Base-by-base conservation (phyloP, 2,888 invertebrate genomes). In the Linnaemya tessellans region DNA sequence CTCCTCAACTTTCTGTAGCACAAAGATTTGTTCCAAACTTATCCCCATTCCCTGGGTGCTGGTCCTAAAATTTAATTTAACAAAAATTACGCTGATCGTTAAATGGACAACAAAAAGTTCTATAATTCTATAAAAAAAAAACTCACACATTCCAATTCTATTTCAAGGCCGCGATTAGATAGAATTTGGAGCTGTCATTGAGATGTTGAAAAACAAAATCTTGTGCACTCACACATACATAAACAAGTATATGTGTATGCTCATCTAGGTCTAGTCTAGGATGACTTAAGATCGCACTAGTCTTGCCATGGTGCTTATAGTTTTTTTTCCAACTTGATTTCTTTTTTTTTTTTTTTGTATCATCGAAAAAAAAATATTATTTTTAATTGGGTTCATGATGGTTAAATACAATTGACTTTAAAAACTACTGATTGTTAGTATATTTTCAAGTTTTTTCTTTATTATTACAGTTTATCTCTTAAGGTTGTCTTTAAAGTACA, bases 341-440 rank as follows among this genome's bases (percentile, higher is more conserved):
- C 22, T 60, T 49, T 65, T 68, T 43, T 46, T 35, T 60, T 49
- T 65, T 68, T 43, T 7, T 9, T 49, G 35, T 35, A 51, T 43
- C 11, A 73, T 49, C 13, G 58, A 54, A 65, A 71, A 84, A 80
- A 78, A 78, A 84, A 67, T 84, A 80, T 80, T 85, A 80, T 85
- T 85, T 85, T 85, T 85, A 85, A 85, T 85, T 85, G 85, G 82
- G 85, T 85, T 85, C 85, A 85, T 80, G 80, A 78, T 85, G 85
- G 85, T 85, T 85, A 85, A 85, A 85, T 82, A 80, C 85, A 82
- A 85, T 82, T 85, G 82, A 82, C 85, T 85, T 82, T 80, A 85
- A 81, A 82, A 79, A 85, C 85, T 85, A 85, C 85, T 85, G 85
- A 85, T 82, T 82, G 82, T 80, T 80, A 62, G 85, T 79, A 56